A percentile compares a stretch with the other conserved stretches of the same genome.
phyloP scores from a whole-genome alignment of 2,113 vertebrate genomes.

The Archocentrus centrarchus region DNA sequence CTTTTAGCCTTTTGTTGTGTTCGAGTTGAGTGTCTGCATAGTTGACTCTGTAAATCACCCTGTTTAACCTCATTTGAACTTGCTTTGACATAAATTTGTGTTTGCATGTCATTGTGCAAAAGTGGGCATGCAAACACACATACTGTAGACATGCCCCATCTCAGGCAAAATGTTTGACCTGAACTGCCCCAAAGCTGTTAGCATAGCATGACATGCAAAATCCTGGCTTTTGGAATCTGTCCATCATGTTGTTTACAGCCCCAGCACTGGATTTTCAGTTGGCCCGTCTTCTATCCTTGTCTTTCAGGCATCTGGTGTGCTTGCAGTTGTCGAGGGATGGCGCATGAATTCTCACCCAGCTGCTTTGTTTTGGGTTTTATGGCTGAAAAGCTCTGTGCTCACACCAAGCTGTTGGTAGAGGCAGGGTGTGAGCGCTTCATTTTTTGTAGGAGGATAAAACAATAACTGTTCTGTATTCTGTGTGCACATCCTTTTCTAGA shows the following conservation, averaged over 20 bases:
- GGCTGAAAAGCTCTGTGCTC: constrained; percentile 28
- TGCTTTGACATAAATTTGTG: constrained; percentile 24
- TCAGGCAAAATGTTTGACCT: constrained; percentile 19
- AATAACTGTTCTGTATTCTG: not conserved
- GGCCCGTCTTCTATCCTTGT: constrained; percentile 29
- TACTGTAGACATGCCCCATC: not conserved
- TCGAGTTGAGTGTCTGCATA: not conserved
- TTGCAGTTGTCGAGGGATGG: constrained; percentile 51
- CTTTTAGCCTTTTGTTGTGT: not conserved
- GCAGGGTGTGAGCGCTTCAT: not conserved
- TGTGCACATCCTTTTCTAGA: not conserved
- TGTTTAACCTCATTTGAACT: constrained; percentile 3
- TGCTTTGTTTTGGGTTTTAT: constrained; percentile 39
- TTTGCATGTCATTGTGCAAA: constrained; percentile 30
- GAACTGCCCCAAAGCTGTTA: constrained; percentile 18
- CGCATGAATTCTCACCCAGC: constrained; percentile 48
- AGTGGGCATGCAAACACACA: not conserved
- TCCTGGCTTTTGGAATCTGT: constrained; percentile 56
- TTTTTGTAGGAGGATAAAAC: not conserved
- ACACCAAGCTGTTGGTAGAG: not conserved
- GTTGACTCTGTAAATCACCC: not conserved
- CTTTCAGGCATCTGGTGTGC: constrained; percentile 58
- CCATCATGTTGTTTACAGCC: constrained; percentile 54
- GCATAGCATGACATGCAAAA: constrained; percentile 27
- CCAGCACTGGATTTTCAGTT: constrained; percentile 38